phyloP scores from a whole-genome alignment of 1,140 invertebrate genomes.

The Neotoxoptera formosana region DNA sequence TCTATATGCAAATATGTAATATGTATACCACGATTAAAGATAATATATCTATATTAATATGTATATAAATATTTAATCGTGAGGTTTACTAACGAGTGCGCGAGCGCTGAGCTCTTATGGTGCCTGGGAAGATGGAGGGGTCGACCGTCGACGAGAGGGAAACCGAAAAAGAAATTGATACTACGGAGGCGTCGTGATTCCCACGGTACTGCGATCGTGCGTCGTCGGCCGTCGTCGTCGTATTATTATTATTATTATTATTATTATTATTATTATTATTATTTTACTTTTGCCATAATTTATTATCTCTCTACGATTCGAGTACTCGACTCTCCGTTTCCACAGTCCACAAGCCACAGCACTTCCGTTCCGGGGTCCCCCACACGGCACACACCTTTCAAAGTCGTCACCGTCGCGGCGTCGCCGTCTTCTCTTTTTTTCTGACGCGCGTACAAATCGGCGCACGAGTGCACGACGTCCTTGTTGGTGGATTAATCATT shows the following conservation, averaged over 20 bases:
- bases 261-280: constrained; percentile 17
- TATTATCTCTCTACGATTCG: constrained; percentile 45
- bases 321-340: not conserved
- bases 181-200: not conserved
- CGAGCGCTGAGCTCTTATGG: too few species aligned
- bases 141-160: not conserved
- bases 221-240: not conserved
- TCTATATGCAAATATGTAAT: too few species aligned
- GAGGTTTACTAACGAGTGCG: not conserved
- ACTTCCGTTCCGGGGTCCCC: constrained; percentile 29
- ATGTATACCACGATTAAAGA: too few species aligned
- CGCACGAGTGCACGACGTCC: not conserved
- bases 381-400: not conserved
- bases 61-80: too few species aligned
- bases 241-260: constrained; percentile 1
- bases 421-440: not conserved
- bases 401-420: not conserved
- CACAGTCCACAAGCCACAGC: not conserved
- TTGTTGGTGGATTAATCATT: constrained; percentile 43
- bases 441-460: not conserved
- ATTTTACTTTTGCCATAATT: constrained; percentile 35
- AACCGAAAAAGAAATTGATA: not conserved
- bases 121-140: too few species aligned
- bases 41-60: too few species aligned
- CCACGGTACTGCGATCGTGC: not conserved